Conservation (phyloP, 1,140 invertebrate species). For the Apis cerana region DNA sequence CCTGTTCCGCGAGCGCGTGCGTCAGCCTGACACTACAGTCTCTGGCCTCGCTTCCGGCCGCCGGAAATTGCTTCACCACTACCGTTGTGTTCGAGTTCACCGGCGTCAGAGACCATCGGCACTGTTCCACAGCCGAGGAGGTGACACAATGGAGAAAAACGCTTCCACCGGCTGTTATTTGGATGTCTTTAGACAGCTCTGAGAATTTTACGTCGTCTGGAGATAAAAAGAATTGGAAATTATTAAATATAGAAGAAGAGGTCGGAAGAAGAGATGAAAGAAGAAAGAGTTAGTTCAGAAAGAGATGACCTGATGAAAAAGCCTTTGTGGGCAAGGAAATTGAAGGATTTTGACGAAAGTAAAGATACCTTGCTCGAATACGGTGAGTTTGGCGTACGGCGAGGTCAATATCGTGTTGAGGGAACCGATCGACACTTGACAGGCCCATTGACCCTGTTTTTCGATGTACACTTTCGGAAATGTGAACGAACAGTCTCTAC, state of each 20-base stretch:
- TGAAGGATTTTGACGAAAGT: not conserved
- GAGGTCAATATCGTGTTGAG: constrained; percentile 69
- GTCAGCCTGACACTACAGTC: constrained; percentile 78
- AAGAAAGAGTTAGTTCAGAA: no score
- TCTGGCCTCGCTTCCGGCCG: constrained; percentile 72
- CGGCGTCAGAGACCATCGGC: constrained; percentile 78
- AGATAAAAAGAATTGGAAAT: not conserved
- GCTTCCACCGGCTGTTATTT: constrained; percentile 75
- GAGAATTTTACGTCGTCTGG: constrained; percentile 78
- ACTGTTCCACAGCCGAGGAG: constrained; percentile 75
- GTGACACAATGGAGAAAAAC: constrained; percentile 76
- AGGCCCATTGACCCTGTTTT: constrained; percentile 78
- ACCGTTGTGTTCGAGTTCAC: constrained; percentile 77
- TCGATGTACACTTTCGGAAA: constrained; percentile 66
- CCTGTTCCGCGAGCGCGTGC: constrained; percentile 75
- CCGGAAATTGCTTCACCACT: constrained; percentile 77
- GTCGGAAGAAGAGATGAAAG: no score
- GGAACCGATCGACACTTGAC: constrained; percentile 71
- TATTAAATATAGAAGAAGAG: no score
- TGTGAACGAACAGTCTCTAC: constrained; percentile 76
- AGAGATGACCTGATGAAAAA: no score
- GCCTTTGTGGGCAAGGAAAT: no score
- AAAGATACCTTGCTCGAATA: constrained; percentile 75
- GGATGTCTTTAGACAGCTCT: constrained; percentile 78
- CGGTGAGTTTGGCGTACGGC: constrained; percentile 68